Percentiles rank a stretch among this genome's conserved stretches.
These are phyloP conservation scores for Cerastoderma edule DNA, from an alignment of 2,888 invertebrate genomes.

Conservation along the genomic window DNA sequence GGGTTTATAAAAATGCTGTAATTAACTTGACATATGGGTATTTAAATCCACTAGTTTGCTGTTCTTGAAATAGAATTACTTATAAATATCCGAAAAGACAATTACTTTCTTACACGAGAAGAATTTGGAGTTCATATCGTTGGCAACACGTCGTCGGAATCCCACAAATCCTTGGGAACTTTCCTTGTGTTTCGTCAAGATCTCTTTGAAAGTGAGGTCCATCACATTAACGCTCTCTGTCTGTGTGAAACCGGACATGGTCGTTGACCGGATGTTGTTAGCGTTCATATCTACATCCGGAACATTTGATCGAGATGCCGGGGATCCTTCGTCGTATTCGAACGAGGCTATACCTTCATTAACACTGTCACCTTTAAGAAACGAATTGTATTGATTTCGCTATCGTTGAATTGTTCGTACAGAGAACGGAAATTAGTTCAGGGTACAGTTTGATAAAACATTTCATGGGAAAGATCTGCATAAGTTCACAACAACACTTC, in stretches of 20 bases:
- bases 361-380: constrained; percentile 22
- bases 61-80: neutral
- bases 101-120: constrained; percentile 58
- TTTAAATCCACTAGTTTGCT: neutral
- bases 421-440: too few species aligned
- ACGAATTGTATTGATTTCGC: too few species aligned
- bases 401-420: too few species aligned
- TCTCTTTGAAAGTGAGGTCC: constrained; percentile 41
- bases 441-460: too few species aligned
- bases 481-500: too few species aligned
- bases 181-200: constrained; percentile 51
- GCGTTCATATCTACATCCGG: neutral
- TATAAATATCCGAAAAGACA: neutral
- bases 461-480: too few species aligned
- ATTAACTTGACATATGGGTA: too few species aligned
- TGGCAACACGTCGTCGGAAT: constrained; percentile 54
- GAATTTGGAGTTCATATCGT: constrained; percentile 60
- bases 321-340: constrained; percentile 12
- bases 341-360: constrained; percentile 48
- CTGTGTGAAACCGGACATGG: constrained; percentile 11
- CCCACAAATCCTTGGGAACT: constrained; percentile 47
- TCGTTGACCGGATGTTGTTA: neutral
- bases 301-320: neutral
- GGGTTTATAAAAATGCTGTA: too few species aligned
- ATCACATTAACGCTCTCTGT: constrained; percentile 59